Percentiles rank a stretch among this genome's conserved stretches.
These are phyloP conservation scores for Phoxinus dragarum DNA, from an alignment of 2,797 vertebrate species.

Conservation along the genomic window DNA sequence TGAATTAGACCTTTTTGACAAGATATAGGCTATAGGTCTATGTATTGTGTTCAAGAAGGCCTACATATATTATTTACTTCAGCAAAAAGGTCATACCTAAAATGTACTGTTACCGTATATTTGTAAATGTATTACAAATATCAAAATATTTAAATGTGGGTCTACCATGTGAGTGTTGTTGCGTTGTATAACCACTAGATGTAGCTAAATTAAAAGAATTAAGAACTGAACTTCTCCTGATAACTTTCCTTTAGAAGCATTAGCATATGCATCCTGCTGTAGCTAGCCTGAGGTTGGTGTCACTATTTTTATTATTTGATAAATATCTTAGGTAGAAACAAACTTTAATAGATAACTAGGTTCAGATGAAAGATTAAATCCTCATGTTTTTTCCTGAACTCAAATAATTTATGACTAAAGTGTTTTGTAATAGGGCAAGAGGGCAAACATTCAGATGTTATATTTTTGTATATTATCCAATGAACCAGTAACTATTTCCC, in stretches of 20 bases:
- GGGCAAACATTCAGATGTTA: not conserved
- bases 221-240: not conserved
- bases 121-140: not conserved
- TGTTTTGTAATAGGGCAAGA: not conserved
- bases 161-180: not conserved
- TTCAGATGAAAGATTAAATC: not conserved
- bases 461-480: not conserved
- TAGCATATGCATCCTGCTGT: too few relatives aligned
- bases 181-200: constrained; percentile 10
- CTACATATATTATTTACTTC: not conserved
- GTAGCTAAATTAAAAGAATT: not conserved
- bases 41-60: not conserved
- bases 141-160: not conserved
- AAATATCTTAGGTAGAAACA: not conserved
- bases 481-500: not conserved
- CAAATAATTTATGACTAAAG: not conserved
- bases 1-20: not conserved
- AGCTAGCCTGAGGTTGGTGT: not conserved
- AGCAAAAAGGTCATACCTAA: not conserved
- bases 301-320: not conserved
- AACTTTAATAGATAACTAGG: not conserved
- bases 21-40: not conserved
- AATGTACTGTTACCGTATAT: not conserved
- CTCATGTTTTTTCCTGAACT: not conserved
- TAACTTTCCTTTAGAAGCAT: not conserved